A percentile compares a stretch with the other conserved stretches of the same genome.
Conservation (phyloP, 2,797 vertebrate genomes). For the Myotis myotis region DNA sequence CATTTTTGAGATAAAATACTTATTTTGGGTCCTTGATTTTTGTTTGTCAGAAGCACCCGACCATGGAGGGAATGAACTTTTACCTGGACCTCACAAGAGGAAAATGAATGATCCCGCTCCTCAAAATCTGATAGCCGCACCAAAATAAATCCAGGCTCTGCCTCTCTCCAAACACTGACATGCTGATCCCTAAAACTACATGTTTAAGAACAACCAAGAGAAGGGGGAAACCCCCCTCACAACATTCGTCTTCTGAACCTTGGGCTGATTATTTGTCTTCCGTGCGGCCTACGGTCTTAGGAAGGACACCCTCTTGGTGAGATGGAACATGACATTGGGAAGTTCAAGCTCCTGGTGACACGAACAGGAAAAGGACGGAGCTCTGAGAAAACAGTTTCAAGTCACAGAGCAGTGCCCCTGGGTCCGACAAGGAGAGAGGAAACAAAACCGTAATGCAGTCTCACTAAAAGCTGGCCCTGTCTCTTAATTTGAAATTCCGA, state of each 20-base stretch:
- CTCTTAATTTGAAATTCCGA: not conserved
- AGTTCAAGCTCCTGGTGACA: constrained; percentile 62
- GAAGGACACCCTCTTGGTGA: constrained; percentile 81
- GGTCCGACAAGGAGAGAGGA: not conserved
- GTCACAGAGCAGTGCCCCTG: not conserved
- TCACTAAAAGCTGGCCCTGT: not conserved
- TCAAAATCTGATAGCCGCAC: constrained; percentile 79
- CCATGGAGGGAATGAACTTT: constrained; percentile 83
- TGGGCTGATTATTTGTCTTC: constrained; percentile 81
- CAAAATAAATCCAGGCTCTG: constrained; percentile 82
- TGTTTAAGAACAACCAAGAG: constrained; percentile 73
- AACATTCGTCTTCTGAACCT: constrained; percentile 78
- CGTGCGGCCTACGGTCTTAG: constrained; percentile 68
- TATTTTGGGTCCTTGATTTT: constrained; percentile 84
- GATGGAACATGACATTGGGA: constrained; percentile 68
- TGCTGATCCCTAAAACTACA: constrained; percentile 60
- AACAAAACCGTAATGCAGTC: not conserved
- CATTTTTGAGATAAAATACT: constrained; percentile 86
- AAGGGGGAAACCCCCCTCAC: constrained; percentile 5
- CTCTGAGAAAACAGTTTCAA: not conserved
- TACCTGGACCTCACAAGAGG: constrained; percentile 89
- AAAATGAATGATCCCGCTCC: constrained; percentile 74
- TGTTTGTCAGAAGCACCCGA: constrained; percentile 83
- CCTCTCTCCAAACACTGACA: constrained; percentile 82
- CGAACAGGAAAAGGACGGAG: constrained; percentile 42